phyloP scores from a whole-genome alignment of 2,888 invertebrate genomes.

The Loripinus fragilis region DNA sequence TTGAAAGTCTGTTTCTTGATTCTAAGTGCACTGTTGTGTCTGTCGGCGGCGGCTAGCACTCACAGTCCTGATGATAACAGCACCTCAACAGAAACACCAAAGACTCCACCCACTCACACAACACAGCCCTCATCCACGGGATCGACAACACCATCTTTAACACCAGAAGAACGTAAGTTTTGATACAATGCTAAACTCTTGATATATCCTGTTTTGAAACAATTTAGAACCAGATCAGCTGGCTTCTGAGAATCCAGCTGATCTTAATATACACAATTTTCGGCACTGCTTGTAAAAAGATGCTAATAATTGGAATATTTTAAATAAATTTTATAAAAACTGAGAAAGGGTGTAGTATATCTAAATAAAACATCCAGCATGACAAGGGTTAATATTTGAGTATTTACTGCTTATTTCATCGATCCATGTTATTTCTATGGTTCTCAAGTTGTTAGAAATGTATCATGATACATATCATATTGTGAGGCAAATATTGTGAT shows the following conservation, averaged over 20 bases:
- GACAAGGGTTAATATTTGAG: no score
- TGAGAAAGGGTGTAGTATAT: no score
- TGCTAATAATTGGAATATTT: no score
- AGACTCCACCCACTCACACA: background rate
- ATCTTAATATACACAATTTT: background rate
- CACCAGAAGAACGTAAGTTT: constrained; percentile 25
- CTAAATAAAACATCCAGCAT: no score
- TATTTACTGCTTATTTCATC: no score
- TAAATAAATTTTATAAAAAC: no score
- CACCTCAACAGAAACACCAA: background rate
- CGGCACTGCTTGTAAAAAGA: background rate
- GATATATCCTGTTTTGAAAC: background rate
- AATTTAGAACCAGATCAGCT: background rate
- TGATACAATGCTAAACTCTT: background rate
- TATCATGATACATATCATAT: no score
- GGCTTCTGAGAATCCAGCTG: background rate
- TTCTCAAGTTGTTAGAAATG: no score
- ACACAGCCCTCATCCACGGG: background rate
- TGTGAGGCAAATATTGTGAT: no score
- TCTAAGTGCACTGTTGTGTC: constrained; percentile 11
- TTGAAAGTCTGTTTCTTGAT: background rate
- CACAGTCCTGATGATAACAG: background rate
- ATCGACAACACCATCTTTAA: constrained; percentile 10
- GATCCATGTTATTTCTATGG: no score
- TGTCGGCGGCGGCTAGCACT: constrained; percentile 14